Base-by-base conservation (phyloP, 2,797 vertebrate genomes). In the Dallia pectoralis region DNA sequence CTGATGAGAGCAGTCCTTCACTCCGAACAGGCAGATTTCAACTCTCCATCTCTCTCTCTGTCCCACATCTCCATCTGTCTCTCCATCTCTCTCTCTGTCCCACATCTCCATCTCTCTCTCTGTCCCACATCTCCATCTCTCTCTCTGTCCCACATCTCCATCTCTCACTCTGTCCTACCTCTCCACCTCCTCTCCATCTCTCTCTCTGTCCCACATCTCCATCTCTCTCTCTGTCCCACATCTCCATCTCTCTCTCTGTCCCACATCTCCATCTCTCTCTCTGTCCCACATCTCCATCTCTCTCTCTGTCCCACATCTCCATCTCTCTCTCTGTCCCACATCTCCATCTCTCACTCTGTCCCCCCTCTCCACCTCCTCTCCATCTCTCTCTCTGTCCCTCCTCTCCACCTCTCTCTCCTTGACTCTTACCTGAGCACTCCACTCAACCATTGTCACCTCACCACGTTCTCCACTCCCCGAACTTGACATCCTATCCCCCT, bases 131-230 rank as follows among this genome's bases (percentile, higher is more conserved):
- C 61, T 30, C 29, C 15, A 18, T 67, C 16, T 87, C 88, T 83
- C 89, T 88, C 90, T 89, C 88, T 90, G 87, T 90, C 89, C 89
- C 82, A 87, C 86, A 76, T 83, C 85, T 82, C 87, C 85, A 78
- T 85, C 74, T 74, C 61, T 86, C 67, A 15, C 40, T 65, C 70
- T n/a, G n/a, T n/a, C n/a, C n/a, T n/a, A n/a, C n/a, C n/a, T n/a
- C n/a, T n/a, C n/a, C n/a, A n/a, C n/a, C n/a, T n/a, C n/a, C n/a
- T n/a, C 61, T 30, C 29, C 15, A 18, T 67, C 16, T 87, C 88
- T 83, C 89, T 88, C 90, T 89, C 88, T 90, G 87, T 90, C 89
- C 89, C 82, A 87, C 86, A 76, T 83, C 85, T 82, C 87, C 85
- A 78, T 85, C 74, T 74, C 61, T 86, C 67, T 18, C 40, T 65